phyloP scores from a whole-genome alignment of 2,113 vertebrate species.

The Cyphomyrus discorhynchus region DNA sequence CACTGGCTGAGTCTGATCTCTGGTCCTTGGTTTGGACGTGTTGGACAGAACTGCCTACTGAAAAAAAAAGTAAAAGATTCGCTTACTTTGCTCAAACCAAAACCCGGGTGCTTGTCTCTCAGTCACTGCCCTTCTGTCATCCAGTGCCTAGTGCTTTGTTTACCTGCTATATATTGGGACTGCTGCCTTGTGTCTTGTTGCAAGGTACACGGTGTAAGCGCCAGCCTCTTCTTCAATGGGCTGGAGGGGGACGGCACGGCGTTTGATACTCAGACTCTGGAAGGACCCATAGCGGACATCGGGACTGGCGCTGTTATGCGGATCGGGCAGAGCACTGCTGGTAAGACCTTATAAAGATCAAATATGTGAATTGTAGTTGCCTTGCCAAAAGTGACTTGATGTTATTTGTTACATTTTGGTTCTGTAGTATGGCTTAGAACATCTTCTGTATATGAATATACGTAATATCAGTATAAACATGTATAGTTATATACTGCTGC shows the following conservation, averaged over 20 bases:
- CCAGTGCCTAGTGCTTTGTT: neutral
- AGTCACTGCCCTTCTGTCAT: neutral
- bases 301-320: conserved; percentile 48
- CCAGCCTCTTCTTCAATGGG: conserved; percentile 81
- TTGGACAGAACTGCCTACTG: neutral
- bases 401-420: neutral
- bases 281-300: conserved; percentile 54
- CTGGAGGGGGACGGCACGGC: conserved; percentile 75
- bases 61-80: neutral
- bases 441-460: neutral
- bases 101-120: neutral
- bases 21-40: neutral
- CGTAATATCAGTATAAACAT: neutral
- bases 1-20: neutral
- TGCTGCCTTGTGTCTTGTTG: conserved; percentile 11
- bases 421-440: neutral
- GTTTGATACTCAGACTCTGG: conserved; percentile 69
- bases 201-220: conserved; percentile 70
- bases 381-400: neutral
- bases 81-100: neutral
- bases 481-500: neutral
- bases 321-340: conserved; percentile 75
- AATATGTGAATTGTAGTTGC: neutral
- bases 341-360: conserved; percentile 47
- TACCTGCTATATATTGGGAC: neutral